Evolutionary conservation across 2,797 vertebrate species (phyloP).

Genomic region (Dicrostonyx torquatus): DNA sequence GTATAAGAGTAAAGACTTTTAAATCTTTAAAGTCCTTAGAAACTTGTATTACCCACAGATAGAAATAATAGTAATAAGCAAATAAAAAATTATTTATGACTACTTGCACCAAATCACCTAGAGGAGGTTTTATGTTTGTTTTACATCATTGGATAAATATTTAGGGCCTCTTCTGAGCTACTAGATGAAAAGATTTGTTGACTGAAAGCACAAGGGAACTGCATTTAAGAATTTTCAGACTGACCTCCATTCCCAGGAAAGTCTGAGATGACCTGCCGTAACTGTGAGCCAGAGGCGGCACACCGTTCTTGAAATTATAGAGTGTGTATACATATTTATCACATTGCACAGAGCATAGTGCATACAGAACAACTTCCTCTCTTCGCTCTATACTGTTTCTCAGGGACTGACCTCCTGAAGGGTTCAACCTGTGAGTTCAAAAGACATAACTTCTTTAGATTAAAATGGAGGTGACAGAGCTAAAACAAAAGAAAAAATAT

Average conservation of each 20-base stretch:
- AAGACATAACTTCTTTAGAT: background rate
- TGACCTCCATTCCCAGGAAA: background rate
- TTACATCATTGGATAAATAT: background rate
- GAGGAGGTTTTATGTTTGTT: background rate
- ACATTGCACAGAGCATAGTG: no score
- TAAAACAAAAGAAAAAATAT: constrained; percentile 18
- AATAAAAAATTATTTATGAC: background rate
- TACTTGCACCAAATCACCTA: background rate
- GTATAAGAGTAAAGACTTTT: background rate
- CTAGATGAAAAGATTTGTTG: background rate
- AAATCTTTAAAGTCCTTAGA: background rate
- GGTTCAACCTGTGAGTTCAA: background rate
- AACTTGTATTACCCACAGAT: background rate
- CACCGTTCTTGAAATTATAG: background rate
- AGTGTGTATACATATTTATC: background rate
- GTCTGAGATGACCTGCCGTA: background rate
- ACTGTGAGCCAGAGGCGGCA: background rate
- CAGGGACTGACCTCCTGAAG: background rate
- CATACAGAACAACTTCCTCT: background rate
- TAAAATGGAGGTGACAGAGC: background rate
- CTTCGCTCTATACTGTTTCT: background rate
- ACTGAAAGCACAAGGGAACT: background rate
- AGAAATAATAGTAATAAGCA: background rate
- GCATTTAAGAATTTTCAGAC: background rate
- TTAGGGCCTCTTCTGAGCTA: background rate